phyloP scores from a whole-genome alignment of 2,797 vertebrate species.

The Phrynocephalus guinanensis region DNA sequence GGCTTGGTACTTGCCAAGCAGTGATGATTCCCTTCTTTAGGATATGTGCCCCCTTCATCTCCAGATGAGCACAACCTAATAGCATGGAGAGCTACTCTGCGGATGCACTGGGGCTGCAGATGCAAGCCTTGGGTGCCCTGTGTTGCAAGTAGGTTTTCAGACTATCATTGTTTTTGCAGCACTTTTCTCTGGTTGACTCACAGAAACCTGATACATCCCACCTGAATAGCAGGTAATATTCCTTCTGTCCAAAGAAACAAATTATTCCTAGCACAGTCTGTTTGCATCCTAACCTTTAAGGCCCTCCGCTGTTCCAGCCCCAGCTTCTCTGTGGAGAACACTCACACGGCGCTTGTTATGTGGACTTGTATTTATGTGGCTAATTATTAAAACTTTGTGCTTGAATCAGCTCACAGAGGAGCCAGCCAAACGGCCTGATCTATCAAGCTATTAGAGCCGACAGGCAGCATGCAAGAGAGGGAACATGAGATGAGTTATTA shows the following conservation, averaged over 20 bases:
- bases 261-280: neutral
- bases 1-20: neutral
- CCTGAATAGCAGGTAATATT: neutral
- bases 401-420: slow-evolving; percentile 33
- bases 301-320: slow-evolving; percentile 3
- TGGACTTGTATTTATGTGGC: slow-evolving; percentile 34
- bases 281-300: neutral
- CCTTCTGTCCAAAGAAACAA: neutral
- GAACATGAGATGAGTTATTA: slow-evolving; percentile 39
- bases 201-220: neutral
- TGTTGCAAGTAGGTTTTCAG: neutral
- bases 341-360: neutral
- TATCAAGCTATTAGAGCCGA: slow-evolving; percentile 43
- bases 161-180: neutral
- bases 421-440: slow-evolving; percentile 21
- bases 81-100: neutral
- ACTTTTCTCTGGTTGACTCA: neutral
- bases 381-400: slow-evolving; percentile 43
- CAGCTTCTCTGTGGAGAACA: neutral
- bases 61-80: neutral
- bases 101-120: neutral
- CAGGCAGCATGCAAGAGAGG: slow-evolving; percentile 24
- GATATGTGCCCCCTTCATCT: neutral
- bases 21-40: neutral
- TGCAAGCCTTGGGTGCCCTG: neutral